A percentile compares a stretch with the other conserved stretches of the same genome.
phyloP scores from a whole-genome alignment of 37 sponge, comb jelly and placozoan species.

The Hexactinellida sp. region DNA sequence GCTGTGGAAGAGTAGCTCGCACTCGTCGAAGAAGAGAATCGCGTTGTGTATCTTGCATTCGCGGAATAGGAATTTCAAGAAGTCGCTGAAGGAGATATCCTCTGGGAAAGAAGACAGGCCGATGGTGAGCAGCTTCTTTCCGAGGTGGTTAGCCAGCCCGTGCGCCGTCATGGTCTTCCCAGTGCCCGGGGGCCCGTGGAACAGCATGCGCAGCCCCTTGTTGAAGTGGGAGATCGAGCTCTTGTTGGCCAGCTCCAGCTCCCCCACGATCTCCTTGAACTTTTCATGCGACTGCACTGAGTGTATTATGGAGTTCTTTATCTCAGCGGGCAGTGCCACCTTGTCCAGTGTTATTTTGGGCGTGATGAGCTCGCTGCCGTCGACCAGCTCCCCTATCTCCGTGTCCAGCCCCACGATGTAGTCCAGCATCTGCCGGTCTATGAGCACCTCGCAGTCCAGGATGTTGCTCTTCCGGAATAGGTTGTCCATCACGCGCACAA shows the following conservation, averaged over 20 bases:
- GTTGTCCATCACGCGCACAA: not conserved
- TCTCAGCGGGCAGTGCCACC: slow-evolving; percentile 40
- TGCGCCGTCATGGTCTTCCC: slow-evolving; percentile 53
- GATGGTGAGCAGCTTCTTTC: slow-evolving; percentile 43
- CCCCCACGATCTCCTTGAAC: slow-evolving; percentile 34
- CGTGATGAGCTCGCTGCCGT: slow-evolving; percentile 52
- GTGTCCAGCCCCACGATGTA: slow-evolving; percentile 63
- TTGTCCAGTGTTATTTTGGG: slow-evolving; percentile 34
- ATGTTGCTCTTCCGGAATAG: slow-evolving; percentile 1
- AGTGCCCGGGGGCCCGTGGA: slow-evolving; percentile 33
- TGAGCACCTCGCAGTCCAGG: slow-evolving; percentile 25
- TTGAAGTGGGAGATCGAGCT: not conserved
- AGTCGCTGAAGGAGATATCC: slow-evolving; percentile 19
- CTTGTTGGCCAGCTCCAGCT: not conserved
- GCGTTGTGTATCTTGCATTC: slow-evolving; percentile 63
- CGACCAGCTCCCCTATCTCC: slow-evolving; percentile 56
- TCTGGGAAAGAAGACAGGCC: slow-evolving; percentile 35
- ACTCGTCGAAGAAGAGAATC: slow-evolving; percentile 57
- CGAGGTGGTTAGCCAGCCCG: slow-evolving; percentile 43
- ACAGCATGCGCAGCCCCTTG: slow-evolving; percentile 44
- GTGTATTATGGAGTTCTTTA: slow-evolving; percentile 30
- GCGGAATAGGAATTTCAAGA: slow-evolving; percentile 41
- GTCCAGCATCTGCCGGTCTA: slow-evolving; percentile 49
- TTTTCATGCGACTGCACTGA: slow-evolving; percentile 43
- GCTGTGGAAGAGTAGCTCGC: slow-evolving; percentile 44